A percentile compares a stretch with the other conserved stretches of the same genome.
These are phyloP conservation scores for Axinella damicornis DNA, from an alignment of 37 sponge, comb jelly and placozoan genomes.

Conservation along the genomic window DNA sequence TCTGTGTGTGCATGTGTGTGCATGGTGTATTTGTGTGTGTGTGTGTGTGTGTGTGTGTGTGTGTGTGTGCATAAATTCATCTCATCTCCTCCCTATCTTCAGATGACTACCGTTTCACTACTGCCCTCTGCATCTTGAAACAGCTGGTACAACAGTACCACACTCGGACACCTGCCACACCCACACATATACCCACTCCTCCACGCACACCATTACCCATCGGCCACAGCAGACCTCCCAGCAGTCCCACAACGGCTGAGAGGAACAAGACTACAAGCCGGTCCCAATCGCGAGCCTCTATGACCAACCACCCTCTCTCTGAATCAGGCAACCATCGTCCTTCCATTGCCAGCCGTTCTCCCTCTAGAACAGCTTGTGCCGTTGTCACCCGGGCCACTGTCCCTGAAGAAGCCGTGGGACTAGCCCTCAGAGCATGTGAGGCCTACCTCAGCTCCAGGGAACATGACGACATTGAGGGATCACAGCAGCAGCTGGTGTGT, in stretches of 20 bases:
- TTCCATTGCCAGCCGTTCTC: too few species aligned
- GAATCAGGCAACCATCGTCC: too few species aligned
- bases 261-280: too few species aligned
- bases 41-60: too few species aligned
- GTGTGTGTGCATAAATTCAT: background rate
- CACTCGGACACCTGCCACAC: background rate
- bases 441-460: conserved; percentile 49
- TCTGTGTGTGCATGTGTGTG: too few species aligned
- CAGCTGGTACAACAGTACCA: conserved; percentile 19
- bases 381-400: background rate
- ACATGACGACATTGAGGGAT: conserved; percentile 86
- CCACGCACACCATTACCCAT: background rate
- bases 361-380: background rate
- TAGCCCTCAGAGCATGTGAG: conserved; percentile 71
- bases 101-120: conserved; percentile 85
- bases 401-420: conserved; percentile 39
- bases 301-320: too few species aligned
- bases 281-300: too few species aligned
- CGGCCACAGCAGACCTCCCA: background rate
- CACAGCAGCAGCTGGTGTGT: conserved; percentile 55
- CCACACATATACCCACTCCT: background rate
- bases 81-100: background rate
- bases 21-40: too few species aligned
- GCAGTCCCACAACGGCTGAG: too few species aligned
- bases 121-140: conserved; percentile 81